phyloP scores from a whole-genome alignment of 2,888 invertebrate genomes.

The Oscheius sp. region DNA sequence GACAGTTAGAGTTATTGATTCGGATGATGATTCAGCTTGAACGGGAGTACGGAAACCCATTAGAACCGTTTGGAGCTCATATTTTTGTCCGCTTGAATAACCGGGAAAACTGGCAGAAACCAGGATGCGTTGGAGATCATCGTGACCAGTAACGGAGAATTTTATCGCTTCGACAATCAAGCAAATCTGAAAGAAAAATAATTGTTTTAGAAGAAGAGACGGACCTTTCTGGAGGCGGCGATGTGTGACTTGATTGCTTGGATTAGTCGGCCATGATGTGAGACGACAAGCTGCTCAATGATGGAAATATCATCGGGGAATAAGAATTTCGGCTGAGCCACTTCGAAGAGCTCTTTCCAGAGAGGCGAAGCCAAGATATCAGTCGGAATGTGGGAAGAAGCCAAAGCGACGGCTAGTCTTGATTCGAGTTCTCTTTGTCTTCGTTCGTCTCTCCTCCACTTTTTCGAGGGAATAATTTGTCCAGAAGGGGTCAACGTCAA shows the following conservation, averaged over 20 bases:
- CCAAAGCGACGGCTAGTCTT: slow-evolving; percentile 39
- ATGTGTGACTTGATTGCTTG: slow-evolving; percentile 35
- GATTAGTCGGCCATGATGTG: slow-evolving; percentile 32
- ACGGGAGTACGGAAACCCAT: slow-evolving; percentile 39
- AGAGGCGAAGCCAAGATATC: slow-evolving; percentile 50
- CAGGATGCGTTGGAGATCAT: slow-evolving; percentile 15
- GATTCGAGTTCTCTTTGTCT: slow-evolving; percentile 31
- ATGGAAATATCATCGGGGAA: slow-evolving; percentile 44
- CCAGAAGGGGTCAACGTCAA: slow-evolving; percentile 41
- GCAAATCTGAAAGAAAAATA: slow-evolving; percentile 10
- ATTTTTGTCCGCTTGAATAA: slow-evolving; percentile 34
- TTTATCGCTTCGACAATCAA: slow-evolving; percentile 17
- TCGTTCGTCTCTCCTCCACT: slow-evolving; percentile 63
- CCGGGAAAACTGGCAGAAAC: slow-evolving; percentile 38
- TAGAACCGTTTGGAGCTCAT: slow-evolving; percentile 45
- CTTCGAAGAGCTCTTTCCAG: slow-evolving; percentile 61
- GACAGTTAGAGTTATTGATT: slow-evolving; percentile 29
- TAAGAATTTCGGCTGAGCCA: slow-evolving; percentile 61
- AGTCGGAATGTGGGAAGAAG: slow-evolving; percentile 40
- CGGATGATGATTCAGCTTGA: slow-evolving; percentile 15
- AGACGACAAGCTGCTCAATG: slow-evolving; percentile 40
- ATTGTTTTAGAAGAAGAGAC: neutral
- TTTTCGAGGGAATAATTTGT: slow-evolving; percentile 52
- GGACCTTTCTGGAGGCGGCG: slow-evolving; percentile 30
- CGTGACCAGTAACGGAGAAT: slow-evolving; percentile 7